Evolutionary conservation across 2,797 vertebrate genomes (phyloP), one percentile per base, ranked within the genome.

Genomic region (Hippocampus kuda): DNA sequence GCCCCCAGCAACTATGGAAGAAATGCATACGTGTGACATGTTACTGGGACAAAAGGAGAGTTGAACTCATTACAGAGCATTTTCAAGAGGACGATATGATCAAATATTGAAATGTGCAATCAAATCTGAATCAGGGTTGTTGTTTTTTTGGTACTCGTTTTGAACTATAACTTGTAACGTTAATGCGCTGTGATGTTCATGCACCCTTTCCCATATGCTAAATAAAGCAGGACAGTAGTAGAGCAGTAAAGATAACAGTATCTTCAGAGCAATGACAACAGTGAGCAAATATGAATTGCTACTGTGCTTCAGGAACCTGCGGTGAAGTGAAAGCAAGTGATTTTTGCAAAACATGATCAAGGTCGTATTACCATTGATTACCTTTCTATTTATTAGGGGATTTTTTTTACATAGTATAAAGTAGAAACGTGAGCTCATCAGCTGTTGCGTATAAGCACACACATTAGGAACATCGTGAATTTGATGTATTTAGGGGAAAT

Each of bases 1-100:
- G 72, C 20, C 5, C 80, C 81, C 0, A 88, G 76, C 70, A 81
- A 90, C 69, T 91, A 90, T 3, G 82, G 77, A 30, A 81, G 82
- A 59, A 90, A 89, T 10, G 87, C 79, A 0, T 92, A 91, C 0
- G 90, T 92, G 65, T 91, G 77, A 88, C 64, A 69, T 7, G 38
- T 38, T 10, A 44, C 7, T 27, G 22, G 7, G 12, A 6, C 20
- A 16, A 20, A 7, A 0, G 7, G 8, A 30, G 46, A 41, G 9
- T 30, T 57, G 51, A 41, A 66, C 27, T 22, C 8, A 4, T 5
- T 10, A 15, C 13, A 13, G 7, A 24, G 44, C 20, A 51, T 18
- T 26, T 65, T 65, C 24, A 65, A 16, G 9, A 9, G 42, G 41
- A 30, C 22, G 2, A 18, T 13, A 15, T 34, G 24, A 66, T 66